A percentile compares a stretch with the other conserved stretches of the same genome.
These are phyloP conservation scores for Halyomorpha halys DNA, from an alignment of 1,140 invertebrate genomes.

Conservation along the genomic window DNA sequence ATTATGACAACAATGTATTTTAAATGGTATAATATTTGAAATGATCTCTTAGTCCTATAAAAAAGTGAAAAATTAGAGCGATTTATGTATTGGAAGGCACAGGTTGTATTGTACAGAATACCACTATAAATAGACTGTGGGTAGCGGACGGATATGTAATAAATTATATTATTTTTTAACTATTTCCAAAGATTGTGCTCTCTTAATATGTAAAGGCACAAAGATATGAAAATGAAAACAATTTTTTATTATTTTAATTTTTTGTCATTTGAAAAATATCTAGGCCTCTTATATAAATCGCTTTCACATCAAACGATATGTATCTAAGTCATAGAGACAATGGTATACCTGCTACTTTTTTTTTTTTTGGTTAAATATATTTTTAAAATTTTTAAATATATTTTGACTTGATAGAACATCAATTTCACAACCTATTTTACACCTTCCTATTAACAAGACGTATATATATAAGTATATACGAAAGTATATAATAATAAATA, in stretches of 20 bases:
- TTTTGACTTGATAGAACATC: not conserved
- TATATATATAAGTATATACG: constrained; percentile 1
- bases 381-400: constrained; percentile 13
- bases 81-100: constrained; percentile 18
- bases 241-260: not conserved
- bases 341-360: constrained; percentile 11
- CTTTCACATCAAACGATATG: constrained; percentile 16
- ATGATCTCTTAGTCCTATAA: constrained; percentile 18
- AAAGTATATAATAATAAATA: constrained; percentile 5
- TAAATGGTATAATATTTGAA: constrained; percentile 14
- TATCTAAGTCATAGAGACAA: constrained; percentile 10
- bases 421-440: constrained; percentile 14
- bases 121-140: constrained; percentile 17
- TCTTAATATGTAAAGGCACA: constrained; percentile 15
- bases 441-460: constrained; percentile 8
- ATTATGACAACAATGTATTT: constrained; percentile 5
- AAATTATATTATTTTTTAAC: constrained; percentile 13
- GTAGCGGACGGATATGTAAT: constrained; percentile 15
- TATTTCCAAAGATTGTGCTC: constrained; percentile 17
- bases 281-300: constrained; percentile 18
- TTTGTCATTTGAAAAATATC: constrained; percentile 8
- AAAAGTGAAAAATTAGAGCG: constrained; percentile 18
- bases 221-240: constrained; percentile 12
- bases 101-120: constrained; percentile 18
- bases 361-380: not conserved